phyloP scores from a whole-genome alignment of 92 coral and sea anemone genomes.

The Porites divaricata region DNA sequence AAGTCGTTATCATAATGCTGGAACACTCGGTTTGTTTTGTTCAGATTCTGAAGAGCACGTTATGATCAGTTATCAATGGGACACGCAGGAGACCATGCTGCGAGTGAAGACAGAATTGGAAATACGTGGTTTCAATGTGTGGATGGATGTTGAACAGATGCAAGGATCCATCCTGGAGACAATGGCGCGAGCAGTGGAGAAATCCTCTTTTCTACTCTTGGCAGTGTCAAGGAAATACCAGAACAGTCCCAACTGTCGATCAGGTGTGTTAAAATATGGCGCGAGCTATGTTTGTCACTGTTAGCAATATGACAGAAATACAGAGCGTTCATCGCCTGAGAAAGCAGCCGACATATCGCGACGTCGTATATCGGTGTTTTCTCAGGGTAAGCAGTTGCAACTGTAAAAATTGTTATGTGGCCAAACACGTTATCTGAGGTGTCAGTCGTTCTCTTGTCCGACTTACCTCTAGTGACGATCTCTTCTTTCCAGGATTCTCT shows the following conservation, averaged over 20 bases:
- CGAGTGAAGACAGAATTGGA: slow-evolving; percentile 59
- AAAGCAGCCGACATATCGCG: too few relatives aligned
- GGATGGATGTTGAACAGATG: slow-evolving; percentile 83
- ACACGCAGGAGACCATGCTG: slow-evolving; percentile 62
- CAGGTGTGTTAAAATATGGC: slow-evolving; percentile 39
- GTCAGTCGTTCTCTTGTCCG: too few relatives aligned
- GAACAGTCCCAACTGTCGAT: slow-evolving; percentile 78
- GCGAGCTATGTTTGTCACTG: not conserved
- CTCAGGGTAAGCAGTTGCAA: too few relatives aligned
- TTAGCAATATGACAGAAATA: not conserved
- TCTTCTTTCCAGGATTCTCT: too few relatives aligned
- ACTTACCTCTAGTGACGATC: too few relatives aligned
- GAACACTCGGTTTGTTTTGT: not conserved
- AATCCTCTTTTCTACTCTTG: slow-evolving; percentile 56
- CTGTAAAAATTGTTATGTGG: too few relatives aligned
- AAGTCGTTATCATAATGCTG: not conserved
- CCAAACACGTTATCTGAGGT: too few relatives aligned
- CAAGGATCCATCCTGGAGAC: slow-evolving; percentile 76
- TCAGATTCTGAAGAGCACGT: slow-evolving; percentile 56
- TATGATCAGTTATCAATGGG: slow-evolving; percentile 85
- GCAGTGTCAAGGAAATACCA: slow-evolving; percentile 75
- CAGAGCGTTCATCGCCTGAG: too few relatives aligned
- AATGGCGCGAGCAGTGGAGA: slow-evolving; percentile 82
- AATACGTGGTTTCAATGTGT: slow-evolving; percentile 51
- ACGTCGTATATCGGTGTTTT: too few relatives aligned